Conservation (phyloP, 92 coral and sea anemone species). For the Porites rus region DNA sequence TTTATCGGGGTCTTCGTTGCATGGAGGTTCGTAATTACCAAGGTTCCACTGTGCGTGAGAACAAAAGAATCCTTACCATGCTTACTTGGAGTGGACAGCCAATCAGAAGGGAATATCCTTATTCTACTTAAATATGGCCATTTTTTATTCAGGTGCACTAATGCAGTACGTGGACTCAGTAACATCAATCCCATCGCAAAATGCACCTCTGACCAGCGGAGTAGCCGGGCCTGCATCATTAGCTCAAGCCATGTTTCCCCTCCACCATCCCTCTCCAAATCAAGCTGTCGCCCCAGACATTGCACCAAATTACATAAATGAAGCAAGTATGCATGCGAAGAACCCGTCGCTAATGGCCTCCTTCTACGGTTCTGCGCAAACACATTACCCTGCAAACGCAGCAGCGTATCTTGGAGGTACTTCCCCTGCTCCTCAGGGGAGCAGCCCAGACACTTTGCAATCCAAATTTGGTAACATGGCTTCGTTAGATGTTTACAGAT, state of each 20-base stretch:
- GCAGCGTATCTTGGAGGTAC: constrained; percentile 40
- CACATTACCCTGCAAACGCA: constrained; percentile 11
- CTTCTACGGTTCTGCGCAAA: constrained; percentile 47
- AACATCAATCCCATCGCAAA: constrained; percentile 66
- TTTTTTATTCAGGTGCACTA: constrained; percentile 49
- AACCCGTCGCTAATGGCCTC: constrained; percentile 38
- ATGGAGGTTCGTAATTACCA: no score
- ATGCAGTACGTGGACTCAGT: constrained; percentile 87
- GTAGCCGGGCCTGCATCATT: constrained; percentile 39
- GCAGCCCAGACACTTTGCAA: constrained; percentile 78
- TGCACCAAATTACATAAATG: constrained; percentile 32
- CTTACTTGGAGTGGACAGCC: no score
- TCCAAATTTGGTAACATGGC: constrained; percentile 82
- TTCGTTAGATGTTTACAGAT: constrained; percentile 74
- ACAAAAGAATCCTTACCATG: no score
- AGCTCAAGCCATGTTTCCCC: constrained; percentile 55
- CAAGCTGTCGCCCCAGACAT: constrained; percentile 34
- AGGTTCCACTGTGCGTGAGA: no score
- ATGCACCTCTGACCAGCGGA: constrained; percentile 65
- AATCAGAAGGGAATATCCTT: no score
- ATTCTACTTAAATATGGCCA: not conserved
- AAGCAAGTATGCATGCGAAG: constrained; percentile 43
- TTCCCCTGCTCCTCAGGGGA: constrained; percentile 56
- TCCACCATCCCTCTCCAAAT: constrained; percentile 38
- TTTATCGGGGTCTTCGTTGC: no score